These are phyloP conservation scores for Drosophila busckii DNA, from an alignment of 1,140 invertebrate genomes.

Conservation along the genomic window DNA sequence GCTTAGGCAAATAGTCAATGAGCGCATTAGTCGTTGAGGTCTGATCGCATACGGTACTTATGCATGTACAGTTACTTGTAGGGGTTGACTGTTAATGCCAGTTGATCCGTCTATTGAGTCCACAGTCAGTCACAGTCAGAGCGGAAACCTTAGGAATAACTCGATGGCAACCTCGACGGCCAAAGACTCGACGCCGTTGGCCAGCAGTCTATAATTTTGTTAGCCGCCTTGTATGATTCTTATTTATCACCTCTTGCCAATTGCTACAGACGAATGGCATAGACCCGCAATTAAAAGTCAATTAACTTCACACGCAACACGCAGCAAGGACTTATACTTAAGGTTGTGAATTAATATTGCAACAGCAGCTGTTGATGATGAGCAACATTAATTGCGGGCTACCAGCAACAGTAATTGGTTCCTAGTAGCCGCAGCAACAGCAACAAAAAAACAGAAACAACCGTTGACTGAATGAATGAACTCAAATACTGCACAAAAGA, in stretches of 20 bases:
- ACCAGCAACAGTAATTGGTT: too few species aligned
- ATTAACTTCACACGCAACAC: constrained; percentile 36
- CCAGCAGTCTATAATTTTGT: constrained; percentile 48
- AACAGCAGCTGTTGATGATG: constrained; percentile 54
- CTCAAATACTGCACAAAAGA: too few species aligned
- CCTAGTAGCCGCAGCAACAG: too few species aligned
- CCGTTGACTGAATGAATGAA: too few species aligned
- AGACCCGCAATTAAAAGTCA: constrained; percentile 70
- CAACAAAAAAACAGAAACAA: too few species aligned
- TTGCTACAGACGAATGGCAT: constrained; percentile 23
- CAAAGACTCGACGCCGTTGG: too few species aligned
- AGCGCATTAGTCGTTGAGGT: constrained; percentile 25
- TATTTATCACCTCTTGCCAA: constrained; percentile 51
- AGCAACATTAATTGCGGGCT: too few species aligned
- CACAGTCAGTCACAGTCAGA: constrained; percentile 22
- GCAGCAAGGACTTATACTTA: constrained; percentile 40
- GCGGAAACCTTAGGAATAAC: too few species aligned
- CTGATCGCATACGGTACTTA: constrained; percentile 8
- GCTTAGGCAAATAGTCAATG: constrained; percentile 30
- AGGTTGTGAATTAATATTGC: constrained; percentile 27
- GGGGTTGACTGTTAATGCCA: constrained; percentile 63
- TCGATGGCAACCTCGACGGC: too few species aligned
- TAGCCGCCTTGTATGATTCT: constrained; percentile 35
- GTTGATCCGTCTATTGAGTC: constrained; percentile 46
- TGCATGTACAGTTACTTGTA: constrained; percentile 47